These are phyloP conservation scores for Charaxes varanes DNA, from an alignment of 1,140 invertebrate species.

Conservation along the genomic window DNA sequence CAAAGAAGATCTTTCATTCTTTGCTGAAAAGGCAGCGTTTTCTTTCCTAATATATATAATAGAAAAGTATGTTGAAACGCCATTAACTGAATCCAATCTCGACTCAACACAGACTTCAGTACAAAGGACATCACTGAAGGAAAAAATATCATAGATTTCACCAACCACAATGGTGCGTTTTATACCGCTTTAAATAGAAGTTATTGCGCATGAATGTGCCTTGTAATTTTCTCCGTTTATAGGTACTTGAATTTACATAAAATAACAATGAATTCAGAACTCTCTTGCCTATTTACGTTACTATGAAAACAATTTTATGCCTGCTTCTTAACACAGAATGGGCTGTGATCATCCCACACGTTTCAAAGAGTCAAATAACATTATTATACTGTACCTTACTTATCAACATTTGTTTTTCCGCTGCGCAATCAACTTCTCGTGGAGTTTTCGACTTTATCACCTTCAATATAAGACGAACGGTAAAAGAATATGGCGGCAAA, in stretches of 20 bases:
- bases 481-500: slow-evolving; percentile 9
- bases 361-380: slow-evolving; percentile 56
- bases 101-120: not conserved
- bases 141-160: not conserved
- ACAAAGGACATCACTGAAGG: not conserved
- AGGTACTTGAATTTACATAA: slow-evolving; percentile 20
- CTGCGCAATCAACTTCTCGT: slow-evolving; percentile 1
- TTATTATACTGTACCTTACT: slow-evolving; percentile 49
- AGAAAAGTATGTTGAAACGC: too few relatives aligned
- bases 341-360: slow-evolving; percentile 61
- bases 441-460: slow-evolving; percentile 20
- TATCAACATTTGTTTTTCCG: slow-evolving; percentile 12
- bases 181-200: slow-evolving; percentile 3
- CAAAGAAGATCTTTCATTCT: too few relatives aligned
- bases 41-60: too few relatives aligned
- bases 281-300: slow-evolving; percentile 31
- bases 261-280: slow-evolving; percentile 20
- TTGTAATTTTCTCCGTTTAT: slow-evolving; percentile 17
- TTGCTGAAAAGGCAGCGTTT: too few relatives aligned
- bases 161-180: not conserved
- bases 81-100: too few relatives aligned
- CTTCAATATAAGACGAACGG: slow-evolving; percentile 10
- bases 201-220: slow-evolving; percentile 10
- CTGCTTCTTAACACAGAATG: slow-evolving; percentile 55
- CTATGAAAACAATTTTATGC: slow-evolving; percentile 55